phyloP scores from a whole-genome alignment of 2,113 vertebrate species.

The Lycocorax pyrrhopterus region DNA sequence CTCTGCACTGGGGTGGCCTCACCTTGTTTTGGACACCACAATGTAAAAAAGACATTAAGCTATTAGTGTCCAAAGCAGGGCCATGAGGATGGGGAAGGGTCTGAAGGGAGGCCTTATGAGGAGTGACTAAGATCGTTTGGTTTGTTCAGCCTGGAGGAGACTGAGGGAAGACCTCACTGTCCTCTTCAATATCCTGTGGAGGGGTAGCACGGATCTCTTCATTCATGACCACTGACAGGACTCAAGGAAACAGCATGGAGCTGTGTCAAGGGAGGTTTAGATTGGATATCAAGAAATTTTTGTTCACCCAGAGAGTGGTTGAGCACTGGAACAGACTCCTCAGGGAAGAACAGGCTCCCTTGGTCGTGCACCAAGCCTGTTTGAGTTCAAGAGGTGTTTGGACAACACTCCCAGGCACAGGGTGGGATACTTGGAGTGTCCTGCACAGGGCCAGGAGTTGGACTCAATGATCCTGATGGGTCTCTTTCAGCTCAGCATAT shows the following conservation, averaged over 20 bases:
- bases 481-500: neutral
- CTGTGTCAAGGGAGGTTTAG: neutral
- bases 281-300: neutral
- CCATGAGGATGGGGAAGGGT: neutral
- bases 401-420: neutral
- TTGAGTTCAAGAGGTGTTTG: neutral
- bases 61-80: neutral
- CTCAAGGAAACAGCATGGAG: neutral
- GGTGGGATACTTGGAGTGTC: neutral
- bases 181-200: neutral
- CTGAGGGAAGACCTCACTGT: neutral
- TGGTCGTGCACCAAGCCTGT: neutral
- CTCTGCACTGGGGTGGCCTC: neutral
- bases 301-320: neutral
- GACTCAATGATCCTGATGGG: neutral
- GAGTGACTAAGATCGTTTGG: neutral
- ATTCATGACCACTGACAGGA: neutral
- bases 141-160: neutral
- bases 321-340: neutral
- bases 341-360: too few species aligned
- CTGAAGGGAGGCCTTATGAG: neutral
- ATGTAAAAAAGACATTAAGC: neutral
- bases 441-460: neutral
- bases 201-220: neutral
- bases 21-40: neutral